phyloP scores from a whole-genome alignment of 2,888 invertebrate species.

The Tyria jacobaeae region DNA sequence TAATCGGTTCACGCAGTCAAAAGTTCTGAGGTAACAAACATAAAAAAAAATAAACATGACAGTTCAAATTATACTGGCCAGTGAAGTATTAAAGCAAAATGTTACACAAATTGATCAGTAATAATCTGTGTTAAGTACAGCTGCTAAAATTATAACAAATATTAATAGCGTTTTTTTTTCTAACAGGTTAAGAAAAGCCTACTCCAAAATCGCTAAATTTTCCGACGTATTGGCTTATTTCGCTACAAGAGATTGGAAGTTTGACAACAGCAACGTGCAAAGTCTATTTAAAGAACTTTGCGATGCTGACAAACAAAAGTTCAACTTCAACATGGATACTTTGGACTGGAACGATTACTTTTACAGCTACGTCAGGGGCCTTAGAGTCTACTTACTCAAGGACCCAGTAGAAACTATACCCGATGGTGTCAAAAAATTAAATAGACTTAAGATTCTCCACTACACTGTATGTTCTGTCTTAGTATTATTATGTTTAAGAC shows the following conservation, averaged over 20 bases:
- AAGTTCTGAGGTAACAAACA: no score
- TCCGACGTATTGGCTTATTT: slow-evolving; percentile 91
- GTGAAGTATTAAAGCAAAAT: no score
- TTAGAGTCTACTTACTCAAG: slow-evolving; percentile 91
- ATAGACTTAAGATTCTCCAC: slow-evolving; percentile 58
- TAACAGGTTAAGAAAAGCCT: slow-evolving; percentile 90
- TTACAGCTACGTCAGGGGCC: slow-evolving; percentile 89
- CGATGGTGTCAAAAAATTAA: slow-evolving; percentile 81
- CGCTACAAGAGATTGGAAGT: slow-evolving; percentile 90
- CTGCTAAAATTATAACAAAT: no score
- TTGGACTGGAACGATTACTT: slow-evolving; percentile 91
- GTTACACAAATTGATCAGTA: no score
- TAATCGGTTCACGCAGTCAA: no score
- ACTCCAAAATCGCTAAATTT: slow-evolving; percentile 91
- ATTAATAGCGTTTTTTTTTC: slow-evolving; percentile 1
- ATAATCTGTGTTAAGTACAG: no score
- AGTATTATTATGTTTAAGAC: slow-evolving; percentile 48
- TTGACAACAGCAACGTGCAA: slow-evolving; percentile 87
- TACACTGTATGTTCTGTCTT: slow-evolving; percentile 54
- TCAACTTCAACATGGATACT: slow-evolving; percentile 88
- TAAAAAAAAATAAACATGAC: no score
- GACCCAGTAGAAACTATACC: slow-evolving; percentile 90
- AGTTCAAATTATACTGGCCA: no score
- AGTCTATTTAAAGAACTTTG: slow-evolving; percentile 84
- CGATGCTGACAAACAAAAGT: slow-evolving; percentile 86